phyloP scores from a whole-genome alignment of 2,797 vertebrate genomes.

The Coranthus polyacanthus region DNA sequence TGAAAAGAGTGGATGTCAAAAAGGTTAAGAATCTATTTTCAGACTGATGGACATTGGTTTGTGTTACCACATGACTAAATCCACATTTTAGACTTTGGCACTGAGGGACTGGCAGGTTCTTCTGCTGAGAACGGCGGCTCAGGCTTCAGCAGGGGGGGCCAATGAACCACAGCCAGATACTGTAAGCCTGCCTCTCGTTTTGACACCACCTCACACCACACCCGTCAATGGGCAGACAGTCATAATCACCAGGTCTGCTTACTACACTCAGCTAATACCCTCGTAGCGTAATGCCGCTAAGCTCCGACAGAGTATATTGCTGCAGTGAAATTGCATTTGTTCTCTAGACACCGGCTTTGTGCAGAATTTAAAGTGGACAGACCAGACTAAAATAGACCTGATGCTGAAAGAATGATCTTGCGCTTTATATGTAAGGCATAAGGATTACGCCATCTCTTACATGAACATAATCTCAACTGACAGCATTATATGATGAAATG shows the following conservation, averaged over 20 bases:
- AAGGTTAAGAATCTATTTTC: too few relatives aligned
- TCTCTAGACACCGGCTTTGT: conserved; percentile 30
- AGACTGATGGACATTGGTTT: too few relatives aligned
- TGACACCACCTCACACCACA: conserved; percentile 7
- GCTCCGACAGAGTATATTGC: conserved; percentile 24
- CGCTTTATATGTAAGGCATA: conserved; percentile 2
- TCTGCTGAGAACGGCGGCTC: not conserved
- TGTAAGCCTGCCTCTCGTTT: conserved; percentile 20
- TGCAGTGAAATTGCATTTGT: conserved; percentile 30
- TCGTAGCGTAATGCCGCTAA: conserved; percentile 42
- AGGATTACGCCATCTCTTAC: conserved; percentile 20
- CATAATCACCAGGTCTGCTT: conserved; percentile 47
- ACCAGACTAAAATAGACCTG: conserved; percentile 50
- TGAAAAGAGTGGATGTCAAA: too few relatives aligned
- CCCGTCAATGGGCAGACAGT: conserved; percentile 35
- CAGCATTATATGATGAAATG: conserved; percentile 16
- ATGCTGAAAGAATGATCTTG: conserved; percentile 22
- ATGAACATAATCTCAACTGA: conserved; percentile 3
- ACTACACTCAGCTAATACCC: conserved; percentile 47
- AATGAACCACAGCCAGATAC: not conserved
- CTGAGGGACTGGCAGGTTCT: not conserved
- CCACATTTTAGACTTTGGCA: not conserved
- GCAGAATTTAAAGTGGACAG: conserved; percentile 32
- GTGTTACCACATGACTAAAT: not conserved
- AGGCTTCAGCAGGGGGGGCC: conserved; percentile 8